A percentile compares a stretch with the other conserved stretches of the same genome.
Conservation (phyloP, 2,888 invertebrate species). For the Polydrusus tereticollis region DNA sequence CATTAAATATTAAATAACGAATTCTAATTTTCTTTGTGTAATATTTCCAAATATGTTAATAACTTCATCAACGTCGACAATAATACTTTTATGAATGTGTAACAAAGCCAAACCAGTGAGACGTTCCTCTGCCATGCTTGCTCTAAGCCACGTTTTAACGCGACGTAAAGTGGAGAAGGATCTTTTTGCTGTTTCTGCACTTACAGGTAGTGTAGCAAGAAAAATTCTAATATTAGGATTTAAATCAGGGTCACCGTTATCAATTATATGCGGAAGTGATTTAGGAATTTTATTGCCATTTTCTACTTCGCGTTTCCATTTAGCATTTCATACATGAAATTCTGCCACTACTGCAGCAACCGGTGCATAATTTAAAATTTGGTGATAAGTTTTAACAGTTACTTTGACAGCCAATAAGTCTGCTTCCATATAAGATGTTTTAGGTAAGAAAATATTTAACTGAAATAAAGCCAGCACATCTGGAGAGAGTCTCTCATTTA, state of each 20-base stretch:
- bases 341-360: background rate
- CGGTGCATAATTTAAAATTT: background rate
- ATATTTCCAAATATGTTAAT: no score
- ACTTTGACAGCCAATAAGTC: background rate
- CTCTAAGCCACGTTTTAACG: background rate
- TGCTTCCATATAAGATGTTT: background rate
- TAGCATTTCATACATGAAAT: background rate
- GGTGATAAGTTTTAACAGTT: background rate
- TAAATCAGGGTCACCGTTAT: slow-evolving; percentile 9
- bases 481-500: background rate
- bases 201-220: slow-evolving; percentile 1
- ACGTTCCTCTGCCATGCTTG: background rate
- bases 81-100: background rate
- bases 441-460: background rate
- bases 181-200: background rate
- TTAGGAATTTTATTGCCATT: background rate
- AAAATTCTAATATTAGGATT: background rate
- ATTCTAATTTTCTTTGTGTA: no score
- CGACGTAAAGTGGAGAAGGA: background rate
- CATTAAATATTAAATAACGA: no score
- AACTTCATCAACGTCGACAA: no score
- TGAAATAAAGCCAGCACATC: background rate
- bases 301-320: slow-evolving; percentile 2
- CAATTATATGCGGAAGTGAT: background rate
- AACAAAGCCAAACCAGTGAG: background rate